A percentile compares a stretch with the other conserved stretches of the same genome.
phyloP scores from a whole-genome alignment of 2,888 invertebrate species.

The Malacosoma neustria region DNA sequence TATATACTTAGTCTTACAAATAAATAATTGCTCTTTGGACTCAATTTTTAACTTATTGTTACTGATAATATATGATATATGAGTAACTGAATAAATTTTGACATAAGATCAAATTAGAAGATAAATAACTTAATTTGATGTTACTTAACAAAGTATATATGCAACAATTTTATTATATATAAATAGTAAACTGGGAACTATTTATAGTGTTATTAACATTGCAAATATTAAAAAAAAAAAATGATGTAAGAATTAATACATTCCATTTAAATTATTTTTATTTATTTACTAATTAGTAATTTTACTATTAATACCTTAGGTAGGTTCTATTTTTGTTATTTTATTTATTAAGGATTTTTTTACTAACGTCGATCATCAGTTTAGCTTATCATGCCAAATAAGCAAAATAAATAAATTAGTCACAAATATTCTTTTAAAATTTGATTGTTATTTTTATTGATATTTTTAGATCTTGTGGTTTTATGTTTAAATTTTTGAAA shows the following conservation, averaged over 20 bases:
- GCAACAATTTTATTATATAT: conserved; percentile 8
- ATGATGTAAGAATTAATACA: conserved; percentile 32
- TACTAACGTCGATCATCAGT: conserved; percentile 1
- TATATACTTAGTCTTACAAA: too few species aligned
- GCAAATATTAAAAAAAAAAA: conserved; percentile 14
- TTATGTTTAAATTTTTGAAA: conserved; percentile 31
- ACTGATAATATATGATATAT: too few species aligned
- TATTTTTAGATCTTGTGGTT: conserved; percentile 45
- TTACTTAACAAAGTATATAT: conserved; percentile 28
- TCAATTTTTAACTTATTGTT: too few species aligned
- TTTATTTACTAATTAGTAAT: conserved; percentile 13
- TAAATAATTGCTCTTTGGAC: too few species aligned
- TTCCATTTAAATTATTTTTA: conserved; percentile 38
- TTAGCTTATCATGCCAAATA: too few species aligned
- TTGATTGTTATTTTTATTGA: background rate
- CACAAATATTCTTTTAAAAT: background rate
- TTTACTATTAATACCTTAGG: background rate
- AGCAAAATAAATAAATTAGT: background rate
- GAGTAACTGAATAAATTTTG: too few species aligned
- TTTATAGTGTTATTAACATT: conserved; percentile 42
- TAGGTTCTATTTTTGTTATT: conserved; percentile 4
- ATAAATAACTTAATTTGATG: conserved; percentile 36
- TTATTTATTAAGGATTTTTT: background rate
- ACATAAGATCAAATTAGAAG: conserved; percentile 12
- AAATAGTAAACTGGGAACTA: conserved; percentile 17